Percentiles rank a stretch among this genome's conserved stretches.
phyloP scores from a whole-genome alignment of 2,113 vertebrate species.

The Notothenia rossii region DNA sequence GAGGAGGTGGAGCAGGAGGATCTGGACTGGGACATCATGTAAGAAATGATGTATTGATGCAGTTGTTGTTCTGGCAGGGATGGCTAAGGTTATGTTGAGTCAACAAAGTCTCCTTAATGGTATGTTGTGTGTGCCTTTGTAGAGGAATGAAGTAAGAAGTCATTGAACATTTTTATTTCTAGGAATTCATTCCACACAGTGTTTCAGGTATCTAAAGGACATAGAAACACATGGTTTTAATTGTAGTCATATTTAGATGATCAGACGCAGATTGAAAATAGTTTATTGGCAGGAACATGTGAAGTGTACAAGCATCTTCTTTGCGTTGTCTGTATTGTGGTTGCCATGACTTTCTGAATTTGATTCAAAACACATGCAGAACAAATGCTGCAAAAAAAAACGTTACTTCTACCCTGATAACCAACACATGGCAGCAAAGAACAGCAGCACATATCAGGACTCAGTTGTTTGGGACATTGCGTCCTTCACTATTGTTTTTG shows the following conservation, averaged over 20 bases:
- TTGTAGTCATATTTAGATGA: neutral
- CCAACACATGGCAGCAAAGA: neutral
- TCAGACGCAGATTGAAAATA: neutral
- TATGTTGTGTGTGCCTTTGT: neutral
- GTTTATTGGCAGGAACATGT: neutral
- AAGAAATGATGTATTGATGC: slow-evolving; percentile 42
- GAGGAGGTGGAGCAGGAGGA: slow-evolving; percentile 85
- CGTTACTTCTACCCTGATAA: neutral
- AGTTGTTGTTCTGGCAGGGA: neutral
- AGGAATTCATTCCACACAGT: neutral
- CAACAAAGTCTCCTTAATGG: neutral
- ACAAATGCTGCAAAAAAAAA: slow-evolving; percentile 26
- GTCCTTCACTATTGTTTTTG: neutral
- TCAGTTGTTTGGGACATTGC: neutral
- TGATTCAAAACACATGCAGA: slow-evolving; percentile 27
- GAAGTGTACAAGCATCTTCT: neutral
- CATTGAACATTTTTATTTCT: neutral
- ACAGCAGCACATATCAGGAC: neutral
- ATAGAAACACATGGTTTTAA: slow-evolving; percentile 6
- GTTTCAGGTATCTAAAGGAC: neutral
- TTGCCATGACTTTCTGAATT: neutral
- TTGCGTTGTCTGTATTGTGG: neutral
- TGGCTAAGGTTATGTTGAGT: neutral
- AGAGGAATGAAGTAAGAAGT: neutral
- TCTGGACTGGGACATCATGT: slow-evolving; percentile 96